These are phyloP conservation scores for Coelopa pilipes DNA, from an alignment of 2,888 invertebrate species.

Conservation along the genomic window DNA sequence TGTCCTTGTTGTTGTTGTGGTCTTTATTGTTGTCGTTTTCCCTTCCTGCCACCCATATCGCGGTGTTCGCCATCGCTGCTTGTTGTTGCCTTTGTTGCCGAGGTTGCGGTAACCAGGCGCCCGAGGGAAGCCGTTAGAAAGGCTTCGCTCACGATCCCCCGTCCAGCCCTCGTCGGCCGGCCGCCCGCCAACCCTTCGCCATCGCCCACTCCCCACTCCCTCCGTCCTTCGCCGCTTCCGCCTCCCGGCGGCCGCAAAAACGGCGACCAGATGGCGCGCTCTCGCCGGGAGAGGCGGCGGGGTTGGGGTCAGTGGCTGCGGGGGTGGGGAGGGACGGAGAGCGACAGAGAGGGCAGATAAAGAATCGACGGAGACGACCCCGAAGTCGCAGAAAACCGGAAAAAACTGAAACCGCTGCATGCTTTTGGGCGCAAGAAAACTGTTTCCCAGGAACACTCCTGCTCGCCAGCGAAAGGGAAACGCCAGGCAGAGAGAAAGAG, in stretches of 20 bases:
- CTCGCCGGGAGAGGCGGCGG: background rate
- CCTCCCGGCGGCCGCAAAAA: too few species aligned
- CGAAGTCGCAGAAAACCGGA: background rate
- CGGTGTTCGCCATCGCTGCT: too few species aligned
- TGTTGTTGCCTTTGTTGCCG: constrained; percentile 7
- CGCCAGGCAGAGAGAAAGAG: too few species aligned
- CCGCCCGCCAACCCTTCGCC: background rate
- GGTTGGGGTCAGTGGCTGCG: too few species aligned
- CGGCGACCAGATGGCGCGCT: too few species aligned
- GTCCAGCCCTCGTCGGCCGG: too few species aligned
- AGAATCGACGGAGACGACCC: too few species aligned
- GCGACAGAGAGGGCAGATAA: background rate
- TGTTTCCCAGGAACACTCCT: background rate
- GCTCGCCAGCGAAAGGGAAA: too few species aligned
- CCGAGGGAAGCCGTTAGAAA: constrained; percentile 16
- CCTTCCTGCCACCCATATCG: too few species aligned
- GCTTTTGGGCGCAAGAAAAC: background rate
- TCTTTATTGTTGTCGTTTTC: constrained; percentile 13
- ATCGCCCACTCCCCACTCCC: background rate
- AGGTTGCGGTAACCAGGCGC: constrained; percentile 3
- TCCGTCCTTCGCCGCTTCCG: background rate
- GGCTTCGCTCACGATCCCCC: background rate
- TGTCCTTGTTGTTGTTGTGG: constrained; percentile 13
- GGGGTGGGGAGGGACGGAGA: background rate
- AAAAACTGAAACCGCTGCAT: background rate